Percentiles rank a stretch among this genome's conserved stretches.
Evolutionary conservation across 2,113 vertebrate genomes (phyloP).

Genomic region (Tamias sibiricus): DNA sequence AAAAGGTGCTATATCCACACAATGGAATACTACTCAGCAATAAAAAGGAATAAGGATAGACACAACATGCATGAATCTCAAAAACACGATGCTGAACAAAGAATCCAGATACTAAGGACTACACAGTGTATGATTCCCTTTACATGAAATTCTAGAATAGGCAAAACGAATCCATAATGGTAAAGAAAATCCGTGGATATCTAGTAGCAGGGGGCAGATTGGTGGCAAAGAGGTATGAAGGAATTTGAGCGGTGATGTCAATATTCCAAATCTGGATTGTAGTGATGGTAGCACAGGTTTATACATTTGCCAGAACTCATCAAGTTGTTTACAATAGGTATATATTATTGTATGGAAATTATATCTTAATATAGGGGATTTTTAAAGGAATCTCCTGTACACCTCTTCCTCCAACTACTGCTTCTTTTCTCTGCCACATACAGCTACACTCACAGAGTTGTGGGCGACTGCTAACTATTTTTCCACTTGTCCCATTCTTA

Average conservation of each 20-base stretch:
- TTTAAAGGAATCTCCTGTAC: neutral
- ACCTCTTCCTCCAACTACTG: neutral
- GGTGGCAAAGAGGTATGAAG: neutral
- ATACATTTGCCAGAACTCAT: neutral
- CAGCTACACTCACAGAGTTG: neutral
- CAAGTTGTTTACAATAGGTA: neutral
- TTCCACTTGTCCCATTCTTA: neutral
- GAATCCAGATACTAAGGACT: neutral
- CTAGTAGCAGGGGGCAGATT: neutral
- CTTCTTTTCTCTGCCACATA: neutral
- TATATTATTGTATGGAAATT: constrained; percentile 11
- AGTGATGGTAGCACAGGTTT: neutral
- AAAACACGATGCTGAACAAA: neutral
- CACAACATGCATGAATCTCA: neutral
- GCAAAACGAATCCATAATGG: neutral
- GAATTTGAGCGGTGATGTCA: neutral
- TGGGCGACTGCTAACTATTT: neutral
- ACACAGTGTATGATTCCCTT: neutral
- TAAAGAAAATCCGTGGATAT: neutral
- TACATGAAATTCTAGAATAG: neutral
- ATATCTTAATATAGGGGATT: neutral
- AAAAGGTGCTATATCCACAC: neutral
- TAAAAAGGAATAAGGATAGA: neutral
- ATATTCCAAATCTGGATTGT: neutral
- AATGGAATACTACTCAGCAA: neutral